Conservation (phyloP, 2,888 invertebrate genomes). For the Melanchra persicariae region DNA sequence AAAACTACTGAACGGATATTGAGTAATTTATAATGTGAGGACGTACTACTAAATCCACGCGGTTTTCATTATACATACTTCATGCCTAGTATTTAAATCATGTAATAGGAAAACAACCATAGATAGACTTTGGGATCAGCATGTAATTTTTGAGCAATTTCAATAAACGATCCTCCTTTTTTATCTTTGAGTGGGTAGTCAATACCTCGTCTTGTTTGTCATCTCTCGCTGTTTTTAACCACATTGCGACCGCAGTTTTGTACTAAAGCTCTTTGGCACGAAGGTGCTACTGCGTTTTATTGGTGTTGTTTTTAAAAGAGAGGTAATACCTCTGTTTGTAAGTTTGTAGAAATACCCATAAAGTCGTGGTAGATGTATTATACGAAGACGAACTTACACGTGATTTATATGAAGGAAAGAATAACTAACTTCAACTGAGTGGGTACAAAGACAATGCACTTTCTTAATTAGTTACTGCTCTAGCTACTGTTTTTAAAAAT, state of each 20-base stretch:
- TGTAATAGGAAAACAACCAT: too few species aligned
- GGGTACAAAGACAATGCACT: not conserved
- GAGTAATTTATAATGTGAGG: too few species aligned
- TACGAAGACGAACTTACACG: not conserved
- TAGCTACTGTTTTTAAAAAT: not conserved
- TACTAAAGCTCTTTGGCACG: conserved; percentile 12
- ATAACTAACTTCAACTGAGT: not conserved
- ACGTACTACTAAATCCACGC: too few species aligned
- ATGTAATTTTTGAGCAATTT: not conserved
- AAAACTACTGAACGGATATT: too few species aligned
- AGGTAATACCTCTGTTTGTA: conserved; percentile 8
- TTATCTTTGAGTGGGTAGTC: not conserved
- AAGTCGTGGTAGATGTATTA: too few species aligned
- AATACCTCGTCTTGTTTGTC: conserved; percentile 1
- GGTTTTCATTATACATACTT: too few species aligned
- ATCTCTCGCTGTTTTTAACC: conserved; percentile 25
- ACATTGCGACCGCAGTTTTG: conserved; percentile 4
- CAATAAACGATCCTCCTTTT: not conserved
- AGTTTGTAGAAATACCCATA: not conserved
- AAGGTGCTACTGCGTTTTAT: conserved; percentile 26
- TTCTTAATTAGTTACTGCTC: not conserved
- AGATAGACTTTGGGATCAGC: too few species aligned
- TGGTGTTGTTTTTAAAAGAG: conserved; percentile 5
- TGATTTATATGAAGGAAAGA: not conserved
- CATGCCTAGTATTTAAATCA: too few species aligned